Evolutionary conservation across 2,888 invertebrate species (phyloP).

Genomic region (Gymnoscelis rufifasciata): DNA sequence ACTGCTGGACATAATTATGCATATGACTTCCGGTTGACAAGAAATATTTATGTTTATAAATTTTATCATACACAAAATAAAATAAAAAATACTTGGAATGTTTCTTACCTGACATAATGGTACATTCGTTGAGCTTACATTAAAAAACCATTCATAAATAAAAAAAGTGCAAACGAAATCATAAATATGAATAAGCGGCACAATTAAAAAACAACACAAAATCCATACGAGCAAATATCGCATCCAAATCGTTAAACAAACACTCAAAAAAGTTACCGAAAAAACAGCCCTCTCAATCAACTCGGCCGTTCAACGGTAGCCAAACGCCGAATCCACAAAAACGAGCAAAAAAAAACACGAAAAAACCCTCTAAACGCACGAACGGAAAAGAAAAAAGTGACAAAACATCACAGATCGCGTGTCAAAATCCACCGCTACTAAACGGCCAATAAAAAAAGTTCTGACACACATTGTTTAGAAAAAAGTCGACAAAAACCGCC

Average conservation of each 20-base stretch:
- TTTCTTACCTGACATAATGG: too few relatives aligned
- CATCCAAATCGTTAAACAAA: conserved; percentile 23
- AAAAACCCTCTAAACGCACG: conserved; percentile 14
- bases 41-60: too few relatives aligned
- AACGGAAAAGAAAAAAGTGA: conserved; percentile 35
- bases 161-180: conserved; percentile 6
- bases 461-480: conserved; percentile 52
- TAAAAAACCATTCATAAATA: not conserved
- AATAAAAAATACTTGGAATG: too few relatives aligned
- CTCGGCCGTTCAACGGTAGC: conserved; percentile 64
- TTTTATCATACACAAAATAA: too few relatives aligned
- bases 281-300: conserved; percentile 41
- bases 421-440: conserved; percentile 57
- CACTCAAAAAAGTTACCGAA: conserved; percentile 26
- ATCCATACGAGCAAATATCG: conserved; percentile 14
- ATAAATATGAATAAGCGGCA: conserved; percentile 5
- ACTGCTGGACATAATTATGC: too few relatives aligned
- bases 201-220: conserved; percentile 17
- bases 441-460: conserved; percentile 53
- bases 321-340: conserved; percentile 49
- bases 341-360: conserved; percentile 21
- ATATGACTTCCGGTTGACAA: too few relatives aligned
- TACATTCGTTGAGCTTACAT: too few relatives aligned
- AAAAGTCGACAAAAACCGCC: conserved; percentile 61
- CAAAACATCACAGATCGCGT: conserved; percentile 54